Percentiles rank a stretch among this genome's conserved stretches.
Evolutionary conservation across 2,888 invertebrate genomes (phyloP).

Genomic region (Polydesmus complanatus): DNA sequence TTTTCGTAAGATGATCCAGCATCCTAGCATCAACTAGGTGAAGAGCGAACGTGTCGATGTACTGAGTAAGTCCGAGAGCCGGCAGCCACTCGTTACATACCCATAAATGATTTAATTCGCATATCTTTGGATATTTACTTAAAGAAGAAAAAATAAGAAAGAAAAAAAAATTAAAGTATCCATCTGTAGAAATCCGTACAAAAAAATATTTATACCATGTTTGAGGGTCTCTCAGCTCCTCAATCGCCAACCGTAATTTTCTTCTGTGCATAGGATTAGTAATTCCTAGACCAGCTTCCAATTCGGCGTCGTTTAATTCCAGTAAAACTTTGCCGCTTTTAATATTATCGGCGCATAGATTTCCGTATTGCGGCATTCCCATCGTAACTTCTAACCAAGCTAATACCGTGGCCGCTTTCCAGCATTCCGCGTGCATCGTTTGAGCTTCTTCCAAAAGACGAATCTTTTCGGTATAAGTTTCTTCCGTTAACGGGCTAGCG

Average conservation of each 20-base stretch:
- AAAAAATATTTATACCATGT: too few relatives aligned
- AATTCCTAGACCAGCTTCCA: constrained; percentile 82
- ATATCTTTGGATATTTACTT: constrained; percentile 64
- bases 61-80: constrained; percentile 78
- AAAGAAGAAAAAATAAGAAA: too few relatives aligned
- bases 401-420: constrained; percentile 83
- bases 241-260: constrained; percentile 81
- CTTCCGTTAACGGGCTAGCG: constrained; percentile 39
- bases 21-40: constrained; percentile 86
- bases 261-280: constrained; percentile 84
- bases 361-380: constrained; percentile 86
- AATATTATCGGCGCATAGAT: constrained; percentile 79
- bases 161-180: not conserved
- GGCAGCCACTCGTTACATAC: constrained; percentile 86
- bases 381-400: constrained; percentile 89
- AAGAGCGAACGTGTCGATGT: constrained; percentile 71
- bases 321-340: constrained; percentile 90
- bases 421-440: constrained; percentile 67
- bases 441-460: constrained; percentile 58
- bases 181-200: constrained; percentile 8
- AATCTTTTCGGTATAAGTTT: constrained; percentile 65
- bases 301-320: constrained; percentile 77
- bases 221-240: constrained; percentile 76
- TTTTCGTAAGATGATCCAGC: constrained; percentile 81
- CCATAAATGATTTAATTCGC: constrained; percentile 81